Evolutionary conservation across 2,888 invertebrate genomes (phyloP).

Genomic region (Molanna angustata): DNA sequence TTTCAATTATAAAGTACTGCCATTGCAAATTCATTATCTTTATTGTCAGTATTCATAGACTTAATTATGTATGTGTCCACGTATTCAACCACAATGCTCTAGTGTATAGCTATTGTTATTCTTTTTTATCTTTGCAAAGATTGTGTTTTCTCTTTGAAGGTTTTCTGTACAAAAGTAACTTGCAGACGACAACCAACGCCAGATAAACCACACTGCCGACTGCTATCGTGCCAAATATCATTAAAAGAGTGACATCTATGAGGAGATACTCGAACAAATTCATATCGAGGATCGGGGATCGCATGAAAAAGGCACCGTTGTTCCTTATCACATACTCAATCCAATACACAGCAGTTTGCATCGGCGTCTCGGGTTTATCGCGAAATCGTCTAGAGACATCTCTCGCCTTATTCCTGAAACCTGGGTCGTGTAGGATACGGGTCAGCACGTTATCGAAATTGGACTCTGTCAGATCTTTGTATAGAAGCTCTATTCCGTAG

Average conservation of each 20-base stretch:
- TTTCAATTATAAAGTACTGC: no score
- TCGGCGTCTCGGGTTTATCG: constrained; percentile 28
- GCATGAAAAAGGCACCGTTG: constrained; percentile 25
- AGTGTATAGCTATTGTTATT: constrained; percentile 4
- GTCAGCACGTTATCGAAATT: constrained; percentile 35
- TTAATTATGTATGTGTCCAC: no score
- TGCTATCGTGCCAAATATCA: constrained; percentile 18
- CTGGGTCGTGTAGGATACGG: constrained; percentile 37
- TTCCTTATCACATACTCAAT: constrained; percentile 31
- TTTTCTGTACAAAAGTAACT: constrained; percentile 25
- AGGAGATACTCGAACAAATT: constrained; percentile 27
- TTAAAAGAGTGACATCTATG: constrained; percentile 28
- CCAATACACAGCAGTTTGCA: constrained; percentile 32
- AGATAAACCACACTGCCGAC: constrained; percentile 21
- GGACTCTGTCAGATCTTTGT: constrained; percentile 37
- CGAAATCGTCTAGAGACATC: constrained; percentile 26
- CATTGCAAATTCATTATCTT: no score
- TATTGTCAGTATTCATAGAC: no score
- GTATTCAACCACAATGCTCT: no score
- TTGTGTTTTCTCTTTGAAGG: constrained; percentile 22
- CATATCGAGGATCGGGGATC: constrained; percentile 28
- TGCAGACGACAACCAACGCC: constrained; percentile 20
- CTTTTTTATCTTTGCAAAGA: constrained; percentile 2
- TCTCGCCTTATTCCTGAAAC: constrained; percentile 34
- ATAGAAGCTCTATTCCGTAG: constrained; percentile 37